These are phyloP conservation scores for Apamea anceps DNA, from an alignment of 2,888 invertebrate species.

Conservation along the genomic window DNA sequence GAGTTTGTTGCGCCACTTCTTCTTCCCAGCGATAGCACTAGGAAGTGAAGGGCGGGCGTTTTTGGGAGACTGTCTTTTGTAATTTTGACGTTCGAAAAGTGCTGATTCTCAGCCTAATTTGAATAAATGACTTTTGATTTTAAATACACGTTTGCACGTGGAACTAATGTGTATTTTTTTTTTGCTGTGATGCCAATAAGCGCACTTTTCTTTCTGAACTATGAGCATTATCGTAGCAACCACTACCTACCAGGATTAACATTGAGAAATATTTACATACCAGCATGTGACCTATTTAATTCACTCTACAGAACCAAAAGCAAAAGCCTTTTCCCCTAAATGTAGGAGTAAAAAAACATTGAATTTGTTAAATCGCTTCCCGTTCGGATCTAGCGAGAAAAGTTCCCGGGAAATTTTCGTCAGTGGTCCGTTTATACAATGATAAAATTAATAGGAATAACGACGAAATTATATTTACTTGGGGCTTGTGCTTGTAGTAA, in stretches of 20 bases:
- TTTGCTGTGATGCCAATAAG: no score
- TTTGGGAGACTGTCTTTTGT: no score
- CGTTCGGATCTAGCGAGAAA: constrained; percentile 15
- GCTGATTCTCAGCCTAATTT: no score
- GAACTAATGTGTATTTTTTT: background rate
- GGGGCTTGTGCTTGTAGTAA: background rate
- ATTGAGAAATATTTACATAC: background rate
- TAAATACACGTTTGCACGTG: background rate
- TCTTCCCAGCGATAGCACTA: no score
- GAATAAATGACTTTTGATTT: no score
- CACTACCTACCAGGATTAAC: background rate
- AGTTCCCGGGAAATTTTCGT: constrained; percentile 1
- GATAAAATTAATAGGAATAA: background rate
- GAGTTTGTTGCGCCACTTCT: no score
- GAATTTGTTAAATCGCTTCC: constrained; percentile 40
- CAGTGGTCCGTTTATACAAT: constrained; percentile 9
- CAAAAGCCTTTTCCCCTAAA: constrained; percentile 16
- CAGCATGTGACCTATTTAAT: constrained; percentile 39
- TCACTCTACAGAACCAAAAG: constrained; percentile 17
- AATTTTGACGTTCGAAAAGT: no score
- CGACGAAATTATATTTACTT: background rate
- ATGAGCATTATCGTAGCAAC: background rate
- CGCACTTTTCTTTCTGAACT: background rate
- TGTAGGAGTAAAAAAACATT: constrained; percentile 15
- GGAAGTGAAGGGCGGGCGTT: no score